Percentiles rank a stretch among this genome's conserved stretches.
Conservation (phyloP, 2,888 invertebrate species). For the Melinopterus prodromus region DNA sequence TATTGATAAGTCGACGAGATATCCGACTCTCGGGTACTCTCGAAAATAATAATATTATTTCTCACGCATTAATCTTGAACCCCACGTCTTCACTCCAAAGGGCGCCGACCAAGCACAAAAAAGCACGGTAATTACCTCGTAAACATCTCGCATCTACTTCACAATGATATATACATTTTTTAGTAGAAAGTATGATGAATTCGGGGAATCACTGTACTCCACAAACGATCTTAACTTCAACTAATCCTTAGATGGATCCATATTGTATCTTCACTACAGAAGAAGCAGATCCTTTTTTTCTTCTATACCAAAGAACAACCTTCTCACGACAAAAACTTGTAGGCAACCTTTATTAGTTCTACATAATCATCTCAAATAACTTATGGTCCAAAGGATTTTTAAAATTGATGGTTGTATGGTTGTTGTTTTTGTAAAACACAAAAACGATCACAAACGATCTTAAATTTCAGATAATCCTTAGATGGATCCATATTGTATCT, state of each 20-base stretch:
- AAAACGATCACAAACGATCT: no score
- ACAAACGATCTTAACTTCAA: background rate
- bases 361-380: background rate
- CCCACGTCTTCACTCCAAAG: background rate
- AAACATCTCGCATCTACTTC: slow-evolving; percentile 6
- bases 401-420: background rate
- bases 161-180: no score
- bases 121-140: slow-evolving; percentile 20
- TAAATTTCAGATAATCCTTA: no score
- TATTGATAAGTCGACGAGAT: slow-evolving; percentile 20
- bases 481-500: no score
- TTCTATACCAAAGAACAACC: background rate
- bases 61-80: slow-evolving; percentile 20
- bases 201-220: no score
- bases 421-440: no score
- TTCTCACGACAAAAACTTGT: background rate
- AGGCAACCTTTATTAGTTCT: background rate
- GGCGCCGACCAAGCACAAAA: background rate
- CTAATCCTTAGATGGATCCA: no score
- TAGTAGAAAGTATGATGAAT: no score
- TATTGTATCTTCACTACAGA: no score
- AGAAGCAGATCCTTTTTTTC: no score
- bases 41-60: slow-evolving; percentile 22
- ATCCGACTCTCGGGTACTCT: slow-evolving; percentile 7
- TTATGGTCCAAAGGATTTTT: background rate